Evolutionary conservation across 2,797 vertebrate genomes (phyloP), one percentile per base, ranked within the genome.

Genomic region (Neosalanx taihuensis): DNA sequence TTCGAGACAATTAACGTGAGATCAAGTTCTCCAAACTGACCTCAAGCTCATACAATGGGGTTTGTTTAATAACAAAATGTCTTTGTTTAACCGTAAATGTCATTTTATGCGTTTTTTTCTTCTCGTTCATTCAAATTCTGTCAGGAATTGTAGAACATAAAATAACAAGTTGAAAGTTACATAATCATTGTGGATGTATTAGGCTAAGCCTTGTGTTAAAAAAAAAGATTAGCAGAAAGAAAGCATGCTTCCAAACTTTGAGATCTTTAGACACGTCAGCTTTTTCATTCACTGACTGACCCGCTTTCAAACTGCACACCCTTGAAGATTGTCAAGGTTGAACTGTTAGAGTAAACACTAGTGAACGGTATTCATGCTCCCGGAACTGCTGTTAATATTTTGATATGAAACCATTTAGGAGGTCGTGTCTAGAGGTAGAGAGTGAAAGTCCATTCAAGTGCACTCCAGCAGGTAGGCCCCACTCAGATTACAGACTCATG

Each of bases 111-210:
- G 41, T 23, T 23, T 41, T 49, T 37, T 65, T 6, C 23, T 23
- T 59, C 23, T 26, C 7, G 10, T 60, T 29, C 20, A 60, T 60
- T 60, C 9, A 29, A 66, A 4, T 68, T 69, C 61, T 69, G 35
- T 79, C 75, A 83, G 81, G 73, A 83, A 67, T 53, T 61, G 46
- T 33, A 29, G 23, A 4, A 46, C 41, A 10, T 70, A 77, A 73
- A 69, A 86, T 86, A 88, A 90, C 89, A 89, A 84, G 85, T 90
- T 87, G 78, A 79, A 49, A 66, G 46, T 68, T 68, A 76, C 49
- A 41, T 63, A 17, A 63, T 70, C 30, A 12, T 59, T 75, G 77
- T 37, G 79, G 71, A 71, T 63, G 76, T 61, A 31, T 2, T 9
- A 46, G 41, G 41, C 41, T 46, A 46, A 56, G 23, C 62, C 41